Evolutionary conservation across 1,140 invertebrate genomes (phyloP).

Genomic region (Caenorhabditis tropicalis): DNA sequence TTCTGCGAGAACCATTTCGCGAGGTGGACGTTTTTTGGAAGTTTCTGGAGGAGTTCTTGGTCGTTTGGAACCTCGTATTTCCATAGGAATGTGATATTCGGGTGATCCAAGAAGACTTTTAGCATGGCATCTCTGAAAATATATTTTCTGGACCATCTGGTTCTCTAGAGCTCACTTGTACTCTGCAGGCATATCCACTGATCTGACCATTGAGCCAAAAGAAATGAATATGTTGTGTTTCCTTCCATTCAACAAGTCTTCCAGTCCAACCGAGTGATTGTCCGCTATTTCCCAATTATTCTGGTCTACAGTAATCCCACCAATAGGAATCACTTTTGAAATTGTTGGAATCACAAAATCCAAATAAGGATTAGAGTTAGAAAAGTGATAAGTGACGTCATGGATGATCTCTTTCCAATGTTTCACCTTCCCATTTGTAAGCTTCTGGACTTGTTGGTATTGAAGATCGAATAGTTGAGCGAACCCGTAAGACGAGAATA

Average conservation of each 20-base stretch:
- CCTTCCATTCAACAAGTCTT: background rate
- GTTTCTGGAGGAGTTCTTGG: background rate
- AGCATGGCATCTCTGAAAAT: background rate
- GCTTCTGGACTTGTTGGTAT: background rate
- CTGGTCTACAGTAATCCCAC: background rate
- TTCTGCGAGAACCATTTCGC: background rate
- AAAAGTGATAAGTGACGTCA: slow-evolving; percentile 28
- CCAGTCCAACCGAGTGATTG: background rate
- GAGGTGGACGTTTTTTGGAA: background rate
- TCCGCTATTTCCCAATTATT: background rate
- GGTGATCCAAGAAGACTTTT: background rate
- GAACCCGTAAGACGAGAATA: background rate
- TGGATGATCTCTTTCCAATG: slow-evolving; percentile 31
- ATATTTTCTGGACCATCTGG: background rate
- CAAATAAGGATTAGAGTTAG: background rate
- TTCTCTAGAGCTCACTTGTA: background rate
- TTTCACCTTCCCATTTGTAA: slow-evolving; percentile 6
- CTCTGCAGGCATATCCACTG: background rate
- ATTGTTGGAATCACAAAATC: slow-evolving; percentile 22
- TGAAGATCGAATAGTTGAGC: background rate
- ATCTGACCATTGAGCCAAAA: background rate
- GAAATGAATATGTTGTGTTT: background rate
- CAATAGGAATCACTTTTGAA: slow-evolving; percentile 6
- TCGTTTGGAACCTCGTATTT: background rate
- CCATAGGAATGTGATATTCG: background rate